Percentiles rank a stretch among this genome's conserved stretches.
Conservation (phyloP, 2,888 invertebrate genomes). For the Arrhopalites spinosus region DNA sequence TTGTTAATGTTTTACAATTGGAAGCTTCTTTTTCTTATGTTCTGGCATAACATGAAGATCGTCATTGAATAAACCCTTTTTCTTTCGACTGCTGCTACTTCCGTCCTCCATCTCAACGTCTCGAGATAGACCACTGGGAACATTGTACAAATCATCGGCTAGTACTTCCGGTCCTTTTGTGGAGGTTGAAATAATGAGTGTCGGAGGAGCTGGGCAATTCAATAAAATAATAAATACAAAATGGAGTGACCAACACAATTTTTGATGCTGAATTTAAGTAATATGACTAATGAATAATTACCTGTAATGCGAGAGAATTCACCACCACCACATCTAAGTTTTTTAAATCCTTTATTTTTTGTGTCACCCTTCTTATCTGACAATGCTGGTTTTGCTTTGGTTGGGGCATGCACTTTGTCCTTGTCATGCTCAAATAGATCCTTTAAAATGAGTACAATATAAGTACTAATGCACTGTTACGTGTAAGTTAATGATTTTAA, state of each 20-base stretch:
- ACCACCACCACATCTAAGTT: constrained; percentile 41
- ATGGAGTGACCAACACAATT: neutral
- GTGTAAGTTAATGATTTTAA: neutral
- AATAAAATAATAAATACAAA: no score
- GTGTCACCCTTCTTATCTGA: neutral
- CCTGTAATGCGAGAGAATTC: constrained; percentile 44
- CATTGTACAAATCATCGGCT: constrained; percentile 48
- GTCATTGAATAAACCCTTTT: constrained; percentile 12
- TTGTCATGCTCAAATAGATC: constrained; percentile 37
- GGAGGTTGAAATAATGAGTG: constrained; percentile 43
- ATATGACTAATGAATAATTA: constrained; percentile 44
- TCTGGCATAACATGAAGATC: constrained; percentile 47
- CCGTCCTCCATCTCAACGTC: neutral
- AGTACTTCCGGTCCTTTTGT: constrained; percentile 50
- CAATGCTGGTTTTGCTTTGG: constrained; percentile 17
- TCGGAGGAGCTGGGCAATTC: constrained; percentile 45
- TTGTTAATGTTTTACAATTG: constrained; percentile 37
- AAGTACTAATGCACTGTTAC: no score
- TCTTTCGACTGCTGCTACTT: constrained; percentile 29
- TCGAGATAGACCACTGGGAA: constrained; percentile 43
- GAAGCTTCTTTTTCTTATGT: constrained; percentile 49
- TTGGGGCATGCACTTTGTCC: constrained; percentile 16
- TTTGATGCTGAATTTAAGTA: neutral
- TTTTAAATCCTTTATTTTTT: constrained; percentile 21
- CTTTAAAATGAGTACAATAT: no score